Conservation (phyloP, 2,797 vertebrate genomes). For the Lepus oiostolus region DNA sequence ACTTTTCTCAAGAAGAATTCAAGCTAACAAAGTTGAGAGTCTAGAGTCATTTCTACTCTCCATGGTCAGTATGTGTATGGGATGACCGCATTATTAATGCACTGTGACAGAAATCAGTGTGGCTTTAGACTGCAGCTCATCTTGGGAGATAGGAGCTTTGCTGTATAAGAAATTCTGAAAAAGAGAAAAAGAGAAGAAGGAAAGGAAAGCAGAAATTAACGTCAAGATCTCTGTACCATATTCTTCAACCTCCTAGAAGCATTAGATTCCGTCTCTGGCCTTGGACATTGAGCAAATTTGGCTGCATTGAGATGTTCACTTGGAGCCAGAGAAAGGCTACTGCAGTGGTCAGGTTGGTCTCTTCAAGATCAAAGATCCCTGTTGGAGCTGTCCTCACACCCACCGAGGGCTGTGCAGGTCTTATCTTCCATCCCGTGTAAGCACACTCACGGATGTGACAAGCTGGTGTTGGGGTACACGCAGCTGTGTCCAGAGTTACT, state of each 20-base stretch:
- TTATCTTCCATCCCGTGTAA: background rate
- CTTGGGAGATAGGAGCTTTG: conserved; percentile 18
- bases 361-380: background rate
- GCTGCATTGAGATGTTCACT: conserved; percentile 33
- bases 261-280: background rate
- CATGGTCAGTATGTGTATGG: background rate
- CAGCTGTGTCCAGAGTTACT: conserved; percentile 6
- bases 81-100: conserved; percentile 18
- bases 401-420: background rate
- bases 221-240: background rate
- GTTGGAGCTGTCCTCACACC: background rate
- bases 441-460: background rate
- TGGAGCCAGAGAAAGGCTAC: conserved; percentile 50
- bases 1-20: conserved; percentile 56
- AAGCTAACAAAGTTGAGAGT: conserved; percentile 15
- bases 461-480: conserved; percentile 2
- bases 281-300: conserved; percentile 17
- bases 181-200: background rate
- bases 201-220: conserved; percentile 23
- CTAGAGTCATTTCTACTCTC: conserved; percentile 19
- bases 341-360: conserved; percentile 32
- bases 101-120: background rate
- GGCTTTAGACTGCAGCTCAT: conserved; percentile 43
- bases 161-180: conserved; percentile 45
- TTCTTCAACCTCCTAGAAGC: conserved; percentile 44